Evolutionary conservation across 2,113 vertebrate genomes (phyloP).

Genomic region (Clarias macrocephalus): DNA sequence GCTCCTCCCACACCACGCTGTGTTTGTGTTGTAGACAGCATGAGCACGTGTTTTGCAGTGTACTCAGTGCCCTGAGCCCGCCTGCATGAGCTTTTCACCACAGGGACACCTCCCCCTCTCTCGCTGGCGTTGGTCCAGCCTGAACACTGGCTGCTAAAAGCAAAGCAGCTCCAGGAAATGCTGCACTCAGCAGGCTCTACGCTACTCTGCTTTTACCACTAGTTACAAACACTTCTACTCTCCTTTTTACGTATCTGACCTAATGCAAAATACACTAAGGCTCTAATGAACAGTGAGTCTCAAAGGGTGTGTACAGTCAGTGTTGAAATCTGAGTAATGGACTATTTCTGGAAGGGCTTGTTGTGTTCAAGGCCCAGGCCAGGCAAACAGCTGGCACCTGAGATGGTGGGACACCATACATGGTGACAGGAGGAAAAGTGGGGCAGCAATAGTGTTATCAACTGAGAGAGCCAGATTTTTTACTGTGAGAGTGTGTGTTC

Average conservation of each 20-base stretch:
- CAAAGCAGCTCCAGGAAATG: conserved; percentile 31
- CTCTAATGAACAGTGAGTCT: conserved; percentile 9
- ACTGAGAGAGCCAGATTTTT: background rate
- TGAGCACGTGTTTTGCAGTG: conserved; percentile 54
- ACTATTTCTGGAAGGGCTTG: conserved; percentile 45
- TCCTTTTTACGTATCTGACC: conserved; percentile 17
- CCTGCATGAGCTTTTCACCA: conserved; percentile 47
- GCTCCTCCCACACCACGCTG: conserved; percentile 27
- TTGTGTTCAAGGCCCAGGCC: conserved; percentile 25
- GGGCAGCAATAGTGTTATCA: background rate
- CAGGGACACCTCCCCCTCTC: conserved; percentile 1
- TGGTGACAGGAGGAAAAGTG: background rate
- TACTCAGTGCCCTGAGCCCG: conserved; percentile 52
- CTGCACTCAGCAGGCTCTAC: conserved; percentile 43
- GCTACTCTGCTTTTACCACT: conserved; percentile 7
- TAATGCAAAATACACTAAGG: conserved; percentile 16
- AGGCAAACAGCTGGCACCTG: conserved; percentile 39
- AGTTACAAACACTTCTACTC: background rate
- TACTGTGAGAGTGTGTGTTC: background rate
- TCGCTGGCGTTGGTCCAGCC: conserved; percentile 11
- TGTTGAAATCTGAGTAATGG: conserved; percentile 34
- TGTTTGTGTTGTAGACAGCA: conserved; percentile 58
- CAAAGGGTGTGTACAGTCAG: conserved; percentile 17
- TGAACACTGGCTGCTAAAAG: conserved; percentile 27
- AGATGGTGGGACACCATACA: conserved; percentile 24